These are phyloP conservation scores for Mastomys natalensis DNA, from an alignment of 2,113 vertebrate genomes.

Conservation along the genomic window DNA sequence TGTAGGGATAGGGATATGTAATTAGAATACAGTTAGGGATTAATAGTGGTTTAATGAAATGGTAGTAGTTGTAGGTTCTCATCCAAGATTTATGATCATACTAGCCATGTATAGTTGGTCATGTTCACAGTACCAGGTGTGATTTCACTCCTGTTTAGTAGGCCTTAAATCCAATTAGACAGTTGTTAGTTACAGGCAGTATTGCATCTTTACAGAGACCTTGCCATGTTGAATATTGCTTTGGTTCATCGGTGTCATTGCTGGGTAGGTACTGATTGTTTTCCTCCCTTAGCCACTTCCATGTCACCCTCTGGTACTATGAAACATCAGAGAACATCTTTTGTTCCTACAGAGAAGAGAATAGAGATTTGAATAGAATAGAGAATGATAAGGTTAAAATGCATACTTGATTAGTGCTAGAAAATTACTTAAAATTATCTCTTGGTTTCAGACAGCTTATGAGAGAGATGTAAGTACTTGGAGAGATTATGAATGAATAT, in stretches of 20 bases:
- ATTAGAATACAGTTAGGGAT: background rate
- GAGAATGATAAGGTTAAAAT: background rate
- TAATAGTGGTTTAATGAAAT: background rate
- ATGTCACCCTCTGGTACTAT: background rate
- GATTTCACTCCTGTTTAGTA: background rate
- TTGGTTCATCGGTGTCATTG: background rate
- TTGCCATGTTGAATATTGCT: background rate
- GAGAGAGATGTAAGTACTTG: slow-evolving; percentile 23
- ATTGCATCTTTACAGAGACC: background rate
- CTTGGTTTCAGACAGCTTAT: slow-evolving; percentile 6
- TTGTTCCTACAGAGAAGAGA: background rate
- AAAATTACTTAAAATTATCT: slow-evolving; percentile 32
- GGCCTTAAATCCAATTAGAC: background rate
- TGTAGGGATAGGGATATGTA: background rate
- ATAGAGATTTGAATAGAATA: background rate
- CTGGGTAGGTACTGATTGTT: background rate
- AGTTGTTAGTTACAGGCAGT: background rate
- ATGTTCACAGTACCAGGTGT: background rate
- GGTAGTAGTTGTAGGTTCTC: background rate
- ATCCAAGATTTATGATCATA: background rate
- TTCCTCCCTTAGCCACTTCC: background rate
- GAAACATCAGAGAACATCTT: background rate
- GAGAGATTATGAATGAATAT: background rate
- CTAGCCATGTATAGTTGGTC: background rate
- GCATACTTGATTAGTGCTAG: background rate